Evolutionary conservation across 2,888 invertebrate genomes (phyloP).

Genomic region (Drosophila merina): DNA sequence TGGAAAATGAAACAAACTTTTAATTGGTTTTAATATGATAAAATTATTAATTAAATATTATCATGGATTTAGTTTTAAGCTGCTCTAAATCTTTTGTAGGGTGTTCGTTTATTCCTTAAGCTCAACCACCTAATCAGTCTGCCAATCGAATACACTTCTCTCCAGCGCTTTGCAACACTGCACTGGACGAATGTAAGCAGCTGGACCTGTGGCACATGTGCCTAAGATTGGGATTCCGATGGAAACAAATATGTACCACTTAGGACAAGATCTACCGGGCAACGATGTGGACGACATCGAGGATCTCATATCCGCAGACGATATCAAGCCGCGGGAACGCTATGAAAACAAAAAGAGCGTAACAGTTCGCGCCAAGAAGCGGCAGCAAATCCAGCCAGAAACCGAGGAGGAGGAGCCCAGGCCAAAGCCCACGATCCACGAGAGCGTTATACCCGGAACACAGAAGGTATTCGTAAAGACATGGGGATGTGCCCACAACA

Average conservation of each 20-base stretch:
- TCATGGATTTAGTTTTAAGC: background rate
- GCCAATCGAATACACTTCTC: background rate
- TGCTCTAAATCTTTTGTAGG: background rate
- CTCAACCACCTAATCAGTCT: background rate
- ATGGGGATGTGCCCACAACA: slow-evolving; percentile 99
- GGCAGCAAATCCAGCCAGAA: slow-evolving; percentile 58
- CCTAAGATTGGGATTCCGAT: background rate
- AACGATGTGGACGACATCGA: slow-evolving; percentile 90
- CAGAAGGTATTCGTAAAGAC: slow-evolving; percentile 94
- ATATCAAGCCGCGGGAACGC: slow-evolving; percentile 91
- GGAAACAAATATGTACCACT: slow-evolving; percentile 20
- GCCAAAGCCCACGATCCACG: slow-evolving; percentile 82
- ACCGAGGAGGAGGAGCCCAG: slow-evolving; percentile 5
- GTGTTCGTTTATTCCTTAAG: slow-evolving; percentile 1
- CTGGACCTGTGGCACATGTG: slow-evolving; percentile 62
- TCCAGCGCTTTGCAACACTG: slow-evolving; percentile 26
- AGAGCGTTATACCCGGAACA: slow-evolving; percentile 89
- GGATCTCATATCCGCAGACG: slow-evolving; percentile 92
- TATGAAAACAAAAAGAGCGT: slow-evolving; percentile 89
- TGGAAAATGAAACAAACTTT: background rate
- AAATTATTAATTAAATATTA: background rate
- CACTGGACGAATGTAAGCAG: slow-evolving; percentile 44
- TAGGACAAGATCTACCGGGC: slow-evolving; percentile 59
- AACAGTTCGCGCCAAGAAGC: slow-evolving; percentile 87
- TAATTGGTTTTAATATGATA: background rate